Percentiles rank a stretch among this genome's conserved stretches.
Conservation (phyloP, 2,113 vertebrate genomes). For the Zosterops pallidus region DNA sequence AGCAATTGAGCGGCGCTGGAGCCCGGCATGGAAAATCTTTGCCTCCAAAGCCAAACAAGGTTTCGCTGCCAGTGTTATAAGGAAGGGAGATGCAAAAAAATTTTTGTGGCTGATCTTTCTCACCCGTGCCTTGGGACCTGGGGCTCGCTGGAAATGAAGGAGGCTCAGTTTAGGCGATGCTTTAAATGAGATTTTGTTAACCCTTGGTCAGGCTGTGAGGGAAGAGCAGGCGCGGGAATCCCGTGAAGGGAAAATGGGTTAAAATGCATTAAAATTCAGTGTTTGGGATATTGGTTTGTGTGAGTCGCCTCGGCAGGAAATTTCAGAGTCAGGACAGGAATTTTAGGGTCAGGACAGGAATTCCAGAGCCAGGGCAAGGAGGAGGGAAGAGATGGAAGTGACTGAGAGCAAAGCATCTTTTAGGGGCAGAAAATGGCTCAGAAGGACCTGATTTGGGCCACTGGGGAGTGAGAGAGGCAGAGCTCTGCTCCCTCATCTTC, state of each 20-base stretch:
- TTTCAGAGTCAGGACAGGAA: not conserved
- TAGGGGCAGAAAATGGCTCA: not conserved
- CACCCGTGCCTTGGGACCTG: not conserved
- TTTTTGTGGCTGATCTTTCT: conserved; percentile 24
- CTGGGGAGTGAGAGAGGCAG: not conserved
- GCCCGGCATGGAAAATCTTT: conserved; percentile 49
- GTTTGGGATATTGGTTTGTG: rapidly evolving
- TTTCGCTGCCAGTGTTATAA: conserved; percentile 35
- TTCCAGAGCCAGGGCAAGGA: not conserved
- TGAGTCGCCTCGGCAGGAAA: not conserved
- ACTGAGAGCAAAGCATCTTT: not conserved
- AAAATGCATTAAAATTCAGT: rapidly evolving
- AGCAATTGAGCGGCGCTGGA: conserved; percentile 9
- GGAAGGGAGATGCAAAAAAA: not conserved
- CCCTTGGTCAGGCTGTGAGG: not conserved
- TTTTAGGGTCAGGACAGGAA: not conserved
- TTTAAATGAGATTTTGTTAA: not conserved
- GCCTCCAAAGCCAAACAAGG: conserved; percentile 20
- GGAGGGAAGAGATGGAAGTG: not conserved
- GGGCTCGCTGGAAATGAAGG: not conserved
- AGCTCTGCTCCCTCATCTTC: rapidly evolving
- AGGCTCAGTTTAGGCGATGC: not conserved
- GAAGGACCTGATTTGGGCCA: not conserved
- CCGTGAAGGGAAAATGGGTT: not conserved
- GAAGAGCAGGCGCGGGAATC: not conserved